These are phyloP conservation scores for Castor canadensis DNA, from an alignment of 2,113 vertebrate species.

Conservation along the genomic window DNA sequence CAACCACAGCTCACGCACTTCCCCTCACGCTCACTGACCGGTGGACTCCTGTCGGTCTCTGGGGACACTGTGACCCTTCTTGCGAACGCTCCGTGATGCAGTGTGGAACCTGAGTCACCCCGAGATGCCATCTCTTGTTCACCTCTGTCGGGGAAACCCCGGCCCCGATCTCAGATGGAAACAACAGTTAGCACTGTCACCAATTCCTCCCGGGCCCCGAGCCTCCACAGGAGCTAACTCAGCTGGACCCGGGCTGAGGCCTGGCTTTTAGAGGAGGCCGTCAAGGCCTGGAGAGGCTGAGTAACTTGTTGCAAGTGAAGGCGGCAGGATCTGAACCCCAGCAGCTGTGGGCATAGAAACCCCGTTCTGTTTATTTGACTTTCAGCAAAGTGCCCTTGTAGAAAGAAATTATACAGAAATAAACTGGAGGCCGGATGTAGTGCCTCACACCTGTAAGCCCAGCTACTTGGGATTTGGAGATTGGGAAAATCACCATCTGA, in stretches of 20 bases:
- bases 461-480: no score
- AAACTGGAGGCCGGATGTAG: no score
- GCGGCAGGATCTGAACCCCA: neutral
- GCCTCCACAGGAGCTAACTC: fast-evolving
- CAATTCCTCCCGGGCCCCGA: neutral
- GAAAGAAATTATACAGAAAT: neutral
- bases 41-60: neutral
- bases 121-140: neutral
- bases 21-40: neutral
- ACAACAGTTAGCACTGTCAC: neutral
- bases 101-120: constrained; percentile 45
- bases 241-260: neutral
- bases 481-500: no score
- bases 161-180: neutral
- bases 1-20: neutral
- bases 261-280: neutral
- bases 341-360: neutral
- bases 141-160: neutral
- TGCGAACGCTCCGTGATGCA: neutral
- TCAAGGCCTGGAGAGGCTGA: neutral
- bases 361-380: neutral
- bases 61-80: constrained; percentile 26
- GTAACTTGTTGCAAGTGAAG: neutral
- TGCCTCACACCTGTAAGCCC: no score
- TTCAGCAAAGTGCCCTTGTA: neutral